phyloP scores from a whole-genome alignment of 1,140 invertebrate species.

The Triops cancriformis region DNA sequence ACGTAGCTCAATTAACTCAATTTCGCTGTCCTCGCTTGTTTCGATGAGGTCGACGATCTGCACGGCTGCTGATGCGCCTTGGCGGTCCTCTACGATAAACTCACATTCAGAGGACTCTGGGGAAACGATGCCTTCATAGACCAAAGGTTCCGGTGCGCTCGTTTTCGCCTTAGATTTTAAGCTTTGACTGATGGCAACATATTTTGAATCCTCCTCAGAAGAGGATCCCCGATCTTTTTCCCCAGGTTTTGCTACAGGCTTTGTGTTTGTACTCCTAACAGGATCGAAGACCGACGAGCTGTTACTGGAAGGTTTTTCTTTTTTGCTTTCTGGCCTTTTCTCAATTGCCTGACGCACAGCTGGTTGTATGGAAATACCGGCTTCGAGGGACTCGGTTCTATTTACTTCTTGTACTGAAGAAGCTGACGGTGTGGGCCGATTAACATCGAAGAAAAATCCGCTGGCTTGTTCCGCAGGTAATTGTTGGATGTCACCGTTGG shows the following conservation, averaged over 20 bases:
- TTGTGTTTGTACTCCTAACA: neutral
- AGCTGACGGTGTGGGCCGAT: too few relatives aligned
- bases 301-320: too few relatives aligned
- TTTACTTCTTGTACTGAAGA: too few relatives aligned
- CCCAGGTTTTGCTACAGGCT: neutral
- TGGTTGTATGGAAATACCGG: too few relatives aligned
- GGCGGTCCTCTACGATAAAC: neutral
- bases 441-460: too few relatives aligned
- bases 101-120: neutral
- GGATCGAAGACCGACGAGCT: neutral
- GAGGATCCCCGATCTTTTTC: neutral
- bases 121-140: neutral
- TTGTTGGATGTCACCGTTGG: too few relatives aligned
- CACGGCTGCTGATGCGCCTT: neutral
- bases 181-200: neutral
- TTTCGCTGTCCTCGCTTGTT: neutral
- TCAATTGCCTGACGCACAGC: too few relatives aligned
- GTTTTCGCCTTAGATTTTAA: neutral
- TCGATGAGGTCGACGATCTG: neutral
- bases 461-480: too few relatives aligned
- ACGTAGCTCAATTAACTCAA: neutral
- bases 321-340: too few relatives aligned
- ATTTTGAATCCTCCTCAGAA: neutral
- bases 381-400: too few relatives aligned
- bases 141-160: neutral